Evolutionary conservation across 2,113 vertebrate species (phyloP).

Genomic region (Sprattus sprattus): DNA sequence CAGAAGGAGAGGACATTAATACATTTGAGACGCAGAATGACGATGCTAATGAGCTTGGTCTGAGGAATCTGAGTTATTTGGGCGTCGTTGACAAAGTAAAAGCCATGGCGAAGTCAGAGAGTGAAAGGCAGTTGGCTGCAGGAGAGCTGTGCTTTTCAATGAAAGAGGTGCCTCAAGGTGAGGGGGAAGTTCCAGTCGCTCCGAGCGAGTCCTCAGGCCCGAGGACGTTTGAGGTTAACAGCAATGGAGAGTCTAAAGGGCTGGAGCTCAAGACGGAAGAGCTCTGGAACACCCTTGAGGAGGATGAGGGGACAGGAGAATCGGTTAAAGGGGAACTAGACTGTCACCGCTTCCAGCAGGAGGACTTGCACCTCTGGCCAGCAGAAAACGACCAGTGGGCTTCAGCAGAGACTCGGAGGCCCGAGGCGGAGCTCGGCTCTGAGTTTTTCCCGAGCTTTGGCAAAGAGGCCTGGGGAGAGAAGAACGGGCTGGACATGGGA

Average conservation of each 20-base stretch:
- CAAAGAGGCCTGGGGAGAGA: conserved; percentile 59
- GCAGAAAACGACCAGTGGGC: conserved; percentile 75
- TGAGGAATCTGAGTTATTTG: conserved; percentile 63
- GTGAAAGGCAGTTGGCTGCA: conserved; percentile 57
- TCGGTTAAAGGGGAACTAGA: conserved; percentile 62
- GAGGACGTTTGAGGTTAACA: conserved; percentile 28
- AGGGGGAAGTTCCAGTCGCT: conserved; percentile 36
- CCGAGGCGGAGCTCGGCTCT: conserved; percentile 59
- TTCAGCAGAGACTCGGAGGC: conserved; percentile 61
- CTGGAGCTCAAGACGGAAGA: conserved; percentile 60
- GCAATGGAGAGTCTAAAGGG: conserved; percentile 48
- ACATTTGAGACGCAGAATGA: conserved; percentile 44
- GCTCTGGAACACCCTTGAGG: conserved; percentile 60
- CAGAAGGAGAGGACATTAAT: conserved; percentile 37
- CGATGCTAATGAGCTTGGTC: conserved; percentile 67
- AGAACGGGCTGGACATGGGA: conserved; percentile 58
- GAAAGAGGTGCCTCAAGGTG: conserved; percentile 55
- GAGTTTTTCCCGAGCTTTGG: conserved; percentile 65
- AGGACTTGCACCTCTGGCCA: conserved; percentile 64
- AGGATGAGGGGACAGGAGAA: conserved; percentile 47
- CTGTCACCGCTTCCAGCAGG: conserved; percentile 61
- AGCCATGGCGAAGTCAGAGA: conserved; percentile 47
- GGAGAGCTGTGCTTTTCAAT: conserved; percentile 59
- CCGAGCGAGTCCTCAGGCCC: conserved; percentile 3
- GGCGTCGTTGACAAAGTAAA: conserved; percentile 50